These are phyloP conservation scores for Maniola jurtina DNA, from an alignment of 1,140 invertebrate genomes.

Conservation along the genomic window DNA sequence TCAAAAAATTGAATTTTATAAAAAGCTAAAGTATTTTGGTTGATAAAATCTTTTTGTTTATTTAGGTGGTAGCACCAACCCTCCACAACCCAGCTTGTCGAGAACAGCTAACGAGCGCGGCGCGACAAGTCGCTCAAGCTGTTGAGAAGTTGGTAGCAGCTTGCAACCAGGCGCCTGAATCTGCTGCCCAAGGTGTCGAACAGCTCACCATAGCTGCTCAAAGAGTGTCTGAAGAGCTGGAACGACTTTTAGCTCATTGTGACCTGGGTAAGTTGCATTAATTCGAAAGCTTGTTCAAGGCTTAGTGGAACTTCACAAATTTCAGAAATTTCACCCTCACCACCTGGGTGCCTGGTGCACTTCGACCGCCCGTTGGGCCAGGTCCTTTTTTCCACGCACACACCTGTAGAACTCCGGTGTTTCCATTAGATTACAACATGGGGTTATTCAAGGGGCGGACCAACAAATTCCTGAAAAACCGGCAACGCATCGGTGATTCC, in stretches of 20 bases:
- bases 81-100: constrained; percentile 95
- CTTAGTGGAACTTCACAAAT: too few relatives aligned
- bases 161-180: constrained; percentile 85
- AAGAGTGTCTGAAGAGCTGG: constrained; percentile 93
- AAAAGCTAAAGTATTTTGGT: neutral
- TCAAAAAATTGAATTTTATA: neutral
- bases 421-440: too few relatives aligned
- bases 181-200: constrained; percentile 83
- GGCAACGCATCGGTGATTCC: too few relatives aligned
- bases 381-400: too few relatives aligned
- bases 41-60: neutral
- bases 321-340: too few relatives aligned
- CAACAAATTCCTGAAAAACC: too few relatives aligned
- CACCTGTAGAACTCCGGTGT: too few relatives aligned
- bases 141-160: constrained; percentile 94
- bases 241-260: constrained; percentile 94
- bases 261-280: constrained; percentile 40
- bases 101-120: constrained; percentile 94
- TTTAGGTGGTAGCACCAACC: constrained; percentile 89
- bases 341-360: too few relatives aligned
- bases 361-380: too few relatives aligned
- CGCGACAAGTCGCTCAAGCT: constrained; percentile 94
- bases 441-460: too few relatives aligned
- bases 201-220: constrained; percentile 91
- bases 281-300: too few relatives aligned